These are phyloP conservation scores for Vanessa cardui DNA, from an alignment of 2,888 invertebrate species.

Conservation along the genomic window DNA sequence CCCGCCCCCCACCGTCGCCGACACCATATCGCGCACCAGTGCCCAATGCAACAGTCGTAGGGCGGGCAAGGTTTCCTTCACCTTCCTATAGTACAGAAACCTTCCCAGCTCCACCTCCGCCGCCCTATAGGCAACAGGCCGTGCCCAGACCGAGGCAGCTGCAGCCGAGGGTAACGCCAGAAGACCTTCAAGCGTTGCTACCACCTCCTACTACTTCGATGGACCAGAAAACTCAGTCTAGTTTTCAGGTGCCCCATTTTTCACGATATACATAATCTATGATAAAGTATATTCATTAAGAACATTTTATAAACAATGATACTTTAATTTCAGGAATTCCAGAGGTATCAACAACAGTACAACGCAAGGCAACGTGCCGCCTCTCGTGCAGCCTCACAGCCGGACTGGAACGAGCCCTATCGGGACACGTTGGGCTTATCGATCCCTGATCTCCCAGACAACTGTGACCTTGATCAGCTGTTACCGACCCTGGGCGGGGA, in stretches of 20 bases:
- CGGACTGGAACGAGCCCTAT: constrained; percentile 79
- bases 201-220: constrained; percentile 78
- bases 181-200: constrained; percentile 76
- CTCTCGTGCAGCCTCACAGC: constrained; percentile 60
- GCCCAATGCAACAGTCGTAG: constrained; percentile 47
- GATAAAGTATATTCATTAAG: neutral
- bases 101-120: constrained; percentile 51
- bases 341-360: constrained; percentile 85
- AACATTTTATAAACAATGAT: neutral
- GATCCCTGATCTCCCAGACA: constrained; percentile 73
- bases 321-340: constrained; percentile 77
- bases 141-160: constrained; percentile 46
- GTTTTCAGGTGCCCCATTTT: constrained; percentile 74
- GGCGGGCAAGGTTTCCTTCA: constrained; percentile 43
- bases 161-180: constrained; percentile 61
- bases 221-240: constrained; percentile 85
- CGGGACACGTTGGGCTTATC: constrained; percentile 69
- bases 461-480: constrained; percentile 85
- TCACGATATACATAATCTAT: neutral
- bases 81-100: constrained; percentile 37
- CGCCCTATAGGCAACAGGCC: constrained; percentile 48
- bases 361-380: constrained; percentile 82
- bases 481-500: constrained; percentile 84
- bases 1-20: constrained; percentile 41
- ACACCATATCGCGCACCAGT: constrained; percentile 46